phyloP scores from a whole-genome alignment of 2,797 vertebrate species.

The Vireo griseus region DNA sequence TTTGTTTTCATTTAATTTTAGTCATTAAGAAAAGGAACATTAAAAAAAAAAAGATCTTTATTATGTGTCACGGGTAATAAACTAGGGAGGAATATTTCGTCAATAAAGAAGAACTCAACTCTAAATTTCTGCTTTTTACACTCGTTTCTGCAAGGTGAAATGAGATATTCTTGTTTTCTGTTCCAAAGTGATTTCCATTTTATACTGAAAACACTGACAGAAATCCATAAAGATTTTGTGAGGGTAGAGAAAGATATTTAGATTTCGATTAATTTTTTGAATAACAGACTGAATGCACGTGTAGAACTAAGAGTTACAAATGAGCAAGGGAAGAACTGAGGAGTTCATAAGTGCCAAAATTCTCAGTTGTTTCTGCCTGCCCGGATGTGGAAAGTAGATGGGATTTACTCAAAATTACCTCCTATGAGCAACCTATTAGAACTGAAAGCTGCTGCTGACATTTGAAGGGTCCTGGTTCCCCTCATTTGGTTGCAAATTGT shows the following conservation, averaged over 20 bases:
- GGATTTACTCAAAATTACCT: not conserved
- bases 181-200: not conserved
- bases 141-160: not conserved
- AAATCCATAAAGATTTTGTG: not conserved
- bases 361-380: fast-evolving
- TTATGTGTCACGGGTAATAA: not conserved
- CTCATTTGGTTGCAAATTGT: not conserved
- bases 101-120: not conserved
- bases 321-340: not conserved
- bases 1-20: not conserved
- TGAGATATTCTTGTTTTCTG: not conserved
- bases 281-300: not conserved
- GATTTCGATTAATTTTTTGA: not conserved
- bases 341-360: not conserved
- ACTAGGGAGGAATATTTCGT: not conserved
- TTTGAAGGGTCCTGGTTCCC: not conserved
- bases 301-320: not conserved
- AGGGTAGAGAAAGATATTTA: not conserved
- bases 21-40: not conserved
- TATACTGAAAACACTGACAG: not conserved
- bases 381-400: not conserved
- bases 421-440: not conserved
- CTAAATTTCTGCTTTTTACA: not conserved
- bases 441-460: not conserved
- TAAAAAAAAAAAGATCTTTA: not conserved